phyloP scores from a whole-genome alignment of 2,888 invertebrate genomes.

The Pasiphila rectangulata region DNA sequence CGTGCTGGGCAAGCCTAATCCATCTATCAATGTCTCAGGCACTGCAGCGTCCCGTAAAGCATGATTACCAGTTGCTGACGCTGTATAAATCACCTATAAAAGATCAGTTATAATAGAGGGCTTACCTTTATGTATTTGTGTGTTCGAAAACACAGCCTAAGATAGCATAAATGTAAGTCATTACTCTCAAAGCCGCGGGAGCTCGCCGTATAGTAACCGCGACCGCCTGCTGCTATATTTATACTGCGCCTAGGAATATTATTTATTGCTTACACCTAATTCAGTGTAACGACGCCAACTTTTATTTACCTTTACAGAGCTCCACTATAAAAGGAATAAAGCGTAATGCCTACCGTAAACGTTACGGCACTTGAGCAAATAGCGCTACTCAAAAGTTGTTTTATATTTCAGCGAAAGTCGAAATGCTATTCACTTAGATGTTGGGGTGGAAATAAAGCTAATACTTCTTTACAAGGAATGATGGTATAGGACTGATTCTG shows the following conservation, averaged over 20 bases:
- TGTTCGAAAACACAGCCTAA: too few species aligned
- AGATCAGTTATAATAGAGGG: too few species aligned
- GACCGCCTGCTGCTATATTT: constrained; percentile 24
- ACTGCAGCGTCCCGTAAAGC: too few species aligned
- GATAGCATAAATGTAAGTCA: not conserved
- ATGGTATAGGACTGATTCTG: too few species aligned
- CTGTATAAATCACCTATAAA: too few species aligned
- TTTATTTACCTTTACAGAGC: constrained; percentile 13
- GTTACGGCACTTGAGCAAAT: not conserved
- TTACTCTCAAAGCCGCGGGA: not conserved
- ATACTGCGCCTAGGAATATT: constrained; percentile 19
- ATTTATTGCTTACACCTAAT: constrained; percentile 16
- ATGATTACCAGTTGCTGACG: too few species aligned
- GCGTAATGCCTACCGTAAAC: constrained; percentile 1
- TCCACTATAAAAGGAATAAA: constrained; percentile 8
- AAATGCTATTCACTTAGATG: too few species aligned
- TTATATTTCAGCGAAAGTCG: not conserved
- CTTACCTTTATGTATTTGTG: too few species aligned
- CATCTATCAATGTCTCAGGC: too few species aligned
- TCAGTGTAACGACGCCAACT: constrained; percentile 5
- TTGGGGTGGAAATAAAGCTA: too few species aligned
- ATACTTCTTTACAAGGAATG: too few species aligned
- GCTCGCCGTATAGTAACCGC: not conserved
- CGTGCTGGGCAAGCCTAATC: too few species aligned
- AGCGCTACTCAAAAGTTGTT: constrained; percentile 2